These are phyloP conservation scores for Empis stercorea DNA, from an alignment of 2,888 invertebrate species.

Conservation along the genomic window DNA sequence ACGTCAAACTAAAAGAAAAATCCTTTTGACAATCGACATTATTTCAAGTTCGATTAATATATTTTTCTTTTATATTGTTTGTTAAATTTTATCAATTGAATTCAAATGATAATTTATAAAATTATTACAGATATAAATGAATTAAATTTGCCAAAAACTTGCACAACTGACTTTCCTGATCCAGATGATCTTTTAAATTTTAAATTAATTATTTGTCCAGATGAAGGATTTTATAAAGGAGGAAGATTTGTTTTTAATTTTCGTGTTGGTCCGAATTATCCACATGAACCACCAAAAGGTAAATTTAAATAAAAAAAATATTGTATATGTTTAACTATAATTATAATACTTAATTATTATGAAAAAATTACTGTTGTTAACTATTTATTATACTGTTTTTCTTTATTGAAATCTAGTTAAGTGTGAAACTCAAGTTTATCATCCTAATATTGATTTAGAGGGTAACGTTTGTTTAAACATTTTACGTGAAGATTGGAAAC, in stretches of 20 bases:
- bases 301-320: no score
- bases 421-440: slow-evolving; percentile 94
- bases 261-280: slow-evolving; percentile 83
- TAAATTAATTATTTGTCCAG: slow-evolving; percentile 90
- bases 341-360: no score
- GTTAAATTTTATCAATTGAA: no score
- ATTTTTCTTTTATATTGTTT: no score
- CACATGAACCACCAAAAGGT: slow-evolving; percentile 89
- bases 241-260: slow-evolving; percentile 95
- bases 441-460: slow-evolving; percentile 96
- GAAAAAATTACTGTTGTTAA: no score
- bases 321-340: no score
- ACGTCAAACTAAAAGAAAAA: no score
- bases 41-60: no score
- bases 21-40: no score
- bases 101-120: no score
- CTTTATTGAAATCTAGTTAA: slow-evolving; percentile 49
- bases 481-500: slow-evolving; percentile 97
- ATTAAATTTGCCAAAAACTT: slow-evolving; percentile 92
- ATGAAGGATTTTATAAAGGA: slow-evolving; percentile 93
- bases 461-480: slow-evolving; percentile 97
- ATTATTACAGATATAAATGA: slow-evolving; percentile 91
- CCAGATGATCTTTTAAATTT: slow-evolving; percentile 92
- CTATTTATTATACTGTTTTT: no score
- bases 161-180: slow-evolving; percentile 91